Base-by-base conservation (phyloP, 2,888 invertebrate species). In the Parelbella ahira region DNA sequence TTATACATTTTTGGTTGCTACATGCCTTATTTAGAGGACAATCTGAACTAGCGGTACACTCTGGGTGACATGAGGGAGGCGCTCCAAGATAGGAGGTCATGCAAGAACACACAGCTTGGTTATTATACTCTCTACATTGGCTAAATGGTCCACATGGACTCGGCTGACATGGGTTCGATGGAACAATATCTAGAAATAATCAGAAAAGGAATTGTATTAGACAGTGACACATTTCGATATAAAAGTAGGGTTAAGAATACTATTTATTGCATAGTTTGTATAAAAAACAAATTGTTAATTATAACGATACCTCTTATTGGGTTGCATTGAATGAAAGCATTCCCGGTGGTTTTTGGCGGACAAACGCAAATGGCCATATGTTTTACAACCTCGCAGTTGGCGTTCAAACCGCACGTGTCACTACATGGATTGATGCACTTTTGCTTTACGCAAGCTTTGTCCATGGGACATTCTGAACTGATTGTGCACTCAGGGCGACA, bases 311-410 rank as follows among this genome's bases (percentile, higher is more conserved):
- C 88, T 79, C 79, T 88, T 23, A 90, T 67, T 3, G 89, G 88
- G 47, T 79, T 86, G 60, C 94, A 94, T 49, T 89, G 82, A 44
- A 92, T 83, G 75, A 93, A 90, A 27, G 94, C 93, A 72, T 94
- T 92, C 56, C 94, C 95, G 18, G 89, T 82, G 66, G 89, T 92
- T 58, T 90, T 91, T 13, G 79, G 69, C n/a, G 92, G 91, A 68
- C 95, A 95, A 25, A 89, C 90, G 60, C 95, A 95, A 58, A 91
- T 91, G 4, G 95, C 93, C 65, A 93, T 90, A 61, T 95, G 95
- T 61, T 92, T 93, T 20, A 92, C 88, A 1, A 93, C 93, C 55
- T 91, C 86, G 68, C 95, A 95, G 42, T 91, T 66, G 0, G 95
- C 94, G 60, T 91, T 91, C 48, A 84, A 78, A 7, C 94, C 95